These are phyloP conservation scores for Ophion ellenae DNA, from an alignment of 2,888 invertebrate genomes.

Conservation along the genomic window DNA sequence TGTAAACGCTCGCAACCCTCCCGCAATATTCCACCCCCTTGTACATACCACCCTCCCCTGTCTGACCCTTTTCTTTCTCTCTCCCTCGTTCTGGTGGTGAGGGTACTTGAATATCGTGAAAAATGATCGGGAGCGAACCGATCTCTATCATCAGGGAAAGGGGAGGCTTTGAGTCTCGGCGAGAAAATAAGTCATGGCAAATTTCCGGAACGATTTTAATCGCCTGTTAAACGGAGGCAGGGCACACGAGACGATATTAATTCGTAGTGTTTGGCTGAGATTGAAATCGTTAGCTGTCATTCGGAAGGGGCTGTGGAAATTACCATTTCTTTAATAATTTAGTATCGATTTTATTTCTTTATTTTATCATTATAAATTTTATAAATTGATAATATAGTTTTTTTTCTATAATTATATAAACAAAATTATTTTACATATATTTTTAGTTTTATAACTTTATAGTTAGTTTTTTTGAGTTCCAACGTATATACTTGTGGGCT, in stretches of 20 bases:
- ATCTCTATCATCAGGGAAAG: constrained; percentile 31
- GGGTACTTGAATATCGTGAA: constrained; percentile 20
- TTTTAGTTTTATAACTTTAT: too few species aligned
- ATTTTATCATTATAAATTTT: too few species aligned
- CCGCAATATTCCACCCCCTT: constrained; percentile 5
- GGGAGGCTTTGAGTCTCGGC: constrained; percentile 23
- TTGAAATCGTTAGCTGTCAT: not conserved
- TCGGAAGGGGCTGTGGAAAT: too few species aligned
- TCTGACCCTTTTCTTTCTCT: not conserved
- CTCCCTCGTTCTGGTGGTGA: not conserved
- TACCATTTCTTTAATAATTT: too few species aligned
- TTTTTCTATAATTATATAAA: too few species aligned
- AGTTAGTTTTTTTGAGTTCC: too few species aligned
- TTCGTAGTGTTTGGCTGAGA: constrained; percentile 20
- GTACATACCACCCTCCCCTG: constrained; percentile 1
- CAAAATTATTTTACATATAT: too few species aligned
- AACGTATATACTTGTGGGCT: too few species aligned
- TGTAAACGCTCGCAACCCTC: constrained; percentile 67
- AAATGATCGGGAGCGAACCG: constrained; percentile 50
- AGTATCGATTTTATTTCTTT: too few species aligned
- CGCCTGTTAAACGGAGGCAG: constrained; percentile 29
- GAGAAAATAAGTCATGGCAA: constrained; percentile 37
- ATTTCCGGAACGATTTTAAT: constrained; percentile 56
- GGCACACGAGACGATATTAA: constrained; percentile 30
- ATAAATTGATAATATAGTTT: too few species aligned